Base-by-base conservation (phyloP, 2,888 invertebrate species). In the Artemia sinica region DNA sequence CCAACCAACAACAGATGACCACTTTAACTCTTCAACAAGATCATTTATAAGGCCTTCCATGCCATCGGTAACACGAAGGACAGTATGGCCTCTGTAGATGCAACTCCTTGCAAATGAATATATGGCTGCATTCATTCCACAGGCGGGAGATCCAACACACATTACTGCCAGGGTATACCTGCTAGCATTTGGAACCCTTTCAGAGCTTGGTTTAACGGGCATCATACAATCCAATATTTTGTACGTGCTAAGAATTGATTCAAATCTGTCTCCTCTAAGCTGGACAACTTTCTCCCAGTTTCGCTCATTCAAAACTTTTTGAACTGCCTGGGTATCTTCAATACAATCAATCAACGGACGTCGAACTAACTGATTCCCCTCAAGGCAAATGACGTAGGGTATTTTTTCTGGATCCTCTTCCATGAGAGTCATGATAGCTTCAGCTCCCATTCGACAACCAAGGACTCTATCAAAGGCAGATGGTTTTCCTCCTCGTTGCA, bases 61-160 rank as follows among this genome's bases (percentile, higher is more conserved):
- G 67, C 97, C 96, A 76, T 96, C 96, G 75, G 95, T 89, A 68
- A 99, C 85, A 67, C 94, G 97, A 69, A 88, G 85, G 49, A 96
- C 93, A 69, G 86, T 88, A 79, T 93, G 94, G 7, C 96, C 96
- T 73, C 92, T 85, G 79, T 92, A 95, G 77, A 97, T 89, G 75
- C 90, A 88, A 79, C 95, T 91, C 68, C 97, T 84, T 10, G 97
- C 96, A 78, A 97, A 97, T 8, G 96, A 93, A 68, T 97, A 87
- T 67, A 97, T 94, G 0, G 95, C 94, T 6, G 98, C 95, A 79
- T 98, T 99, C 94, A 98, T 97, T 71, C 98, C 98, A 79, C 98
- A 97, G 66, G 96, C 93, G 0, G 98, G 98, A 41, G 98, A 96
- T 71, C 98, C 98, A 72, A 97, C 88, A 78, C 96, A 96, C 87